phyloP scores from a whole-genome alignment of 2,888 invertebrate species.

The Neria commutata region DNA sequence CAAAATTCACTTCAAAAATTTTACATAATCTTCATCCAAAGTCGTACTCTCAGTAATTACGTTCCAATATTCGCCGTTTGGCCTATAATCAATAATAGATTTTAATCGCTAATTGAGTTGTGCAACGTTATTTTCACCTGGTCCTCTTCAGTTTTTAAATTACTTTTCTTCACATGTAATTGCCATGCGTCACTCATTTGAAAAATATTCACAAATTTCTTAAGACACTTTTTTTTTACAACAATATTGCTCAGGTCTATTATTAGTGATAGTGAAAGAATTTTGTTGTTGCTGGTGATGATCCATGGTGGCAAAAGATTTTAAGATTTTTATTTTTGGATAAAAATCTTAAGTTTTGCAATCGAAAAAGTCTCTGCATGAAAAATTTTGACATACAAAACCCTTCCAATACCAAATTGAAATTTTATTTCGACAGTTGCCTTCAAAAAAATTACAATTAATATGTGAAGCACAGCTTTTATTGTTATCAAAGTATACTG shows the following conservation, averaged over 20 bases:
- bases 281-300: not conserved
- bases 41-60: slow-evolving; percentile 27
- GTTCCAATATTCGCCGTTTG: slow-evolving; percentile 25
- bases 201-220: slow-evolving; percentile 25
- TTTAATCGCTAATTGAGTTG: not conserved
- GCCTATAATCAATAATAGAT: slow-evolving; percentile 10
- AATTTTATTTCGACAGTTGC: no score
- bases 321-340: not conserved
- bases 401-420: not conserved
- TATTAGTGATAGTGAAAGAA: not conserved
- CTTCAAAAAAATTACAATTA: no score
- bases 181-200: slow-evolving; percentile 31
- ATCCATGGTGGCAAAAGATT: not conserved
- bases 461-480: no score
- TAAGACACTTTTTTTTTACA: no score
- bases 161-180: slow-evolving; percentile 25
- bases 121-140: slow-evolving; percentile 19
- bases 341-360: not conserved
- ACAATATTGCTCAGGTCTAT: not conserved
- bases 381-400: no score
- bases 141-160: slow-evolving; percentile 18
- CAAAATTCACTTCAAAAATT: no score
- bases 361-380: no score
- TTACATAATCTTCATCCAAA: no score
- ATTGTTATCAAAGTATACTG: no score